Evolutionary conservation across 2,797 vertebrate species (phyloP), one percentile per base, ranked within the genome.

Genomic region (Ara ararauna): DNA sequence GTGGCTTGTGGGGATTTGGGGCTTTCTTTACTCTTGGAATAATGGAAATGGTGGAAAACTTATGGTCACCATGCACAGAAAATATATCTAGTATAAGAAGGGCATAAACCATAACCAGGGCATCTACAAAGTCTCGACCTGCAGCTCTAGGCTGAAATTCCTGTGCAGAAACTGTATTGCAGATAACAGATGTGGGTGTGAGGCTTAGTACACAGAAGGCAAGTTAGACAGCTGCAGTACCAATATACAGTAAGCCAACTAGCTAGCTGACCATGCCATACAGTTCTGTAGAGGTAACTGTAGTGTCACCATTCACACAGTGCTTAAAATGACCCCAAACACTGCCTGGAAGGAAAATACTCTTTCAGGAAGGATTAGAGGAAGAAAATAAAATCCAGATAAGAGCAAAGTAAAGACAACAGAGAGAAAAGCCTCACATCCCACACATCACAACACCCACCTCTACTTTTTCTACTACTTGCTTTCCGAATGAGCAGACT

Each of bases 401-500:
- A 65, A 54, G 30, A 73, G 23, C 13, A 68, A 45, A 53, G n/a
- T 51, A n/a, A 84, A 87, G 50, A 75, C 7, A 62, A 12, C 40
- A 23, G 23, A 48, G 38, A 85, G 68, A 75, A 83, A 73, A 84
- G 20, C 11, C 44, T 29, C 64, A 86, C 36, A 26, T 9, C 54
- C 30, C 38, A 64, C 34, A 7, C n/a, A 64, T 40, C 70, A 8
- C 45, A 70, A 81, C 26, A 95, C 98, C 70, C 98, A 99, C 99
- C 99, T 99, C 99, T 87, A 99, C 99, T 98, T 99, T 99, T 98
- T 99, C 99, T 89, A 99, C 99, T 96, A 99, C 99, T 98, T 99
- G 99, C 97, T 99, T 99, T 91, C 99, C 99, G 62, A 99, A 99
- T n/a, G 99, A 99, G 98, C 99, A 99, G 93, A 99, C 99, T 98